Evolutionary conservation across 2,113 vertebrate species (phyloP), one percentile per base, ranked within the genome.

Genomic region (Alouatta palliata): DNA sequence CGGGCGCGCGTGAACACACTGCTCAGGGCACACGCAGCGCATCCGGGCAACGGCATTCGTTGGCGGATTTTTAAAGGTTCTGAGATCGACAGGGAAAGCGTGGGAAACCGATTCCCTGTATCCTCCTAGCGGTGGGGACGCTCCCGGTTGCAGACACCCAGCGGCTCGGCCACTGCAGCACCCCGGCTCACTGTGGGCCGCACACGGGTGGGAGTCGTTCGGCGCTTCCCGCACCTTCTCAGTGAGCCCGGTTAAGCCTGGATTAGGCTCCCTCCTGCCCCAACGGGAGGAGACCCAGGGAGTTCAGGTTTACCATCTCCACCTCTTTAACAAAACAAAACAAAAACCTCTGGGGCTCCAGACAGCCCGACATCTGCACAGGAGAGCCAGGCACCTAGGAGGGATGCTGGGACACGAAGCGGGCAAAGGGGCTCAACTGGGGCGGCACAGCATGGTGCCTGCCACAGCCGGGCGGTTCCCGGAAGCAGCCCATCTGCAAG

Each of bases 81-180:
- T 0, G 27, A 30, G 79, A 17, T 4, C 23, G 1, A 68, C 68
- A 23, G 52, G 49, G 43, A 58, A 49, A 35, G 43, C 77, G 40
- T 84, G 86, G 70, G 86, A 91, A 91, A 35, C n/a, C 30, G 49
- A 96, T 84, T 93, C 87, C 54, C 79, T 94, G 96, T 43, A 37
- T 8, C 30, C 81, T 68, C 58, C 54, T 30, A 0, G 58, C 8
- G n/a, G 82, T 32, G 27, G 27, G 27, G 61, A 30, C 12, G 61
- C 61, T 64, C 82, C 5, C 2, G 8, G 70, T 20, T 21, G 49
- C 40, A 0, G 64, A 56, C 75, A 49, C 54, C 49, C 9, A 0
- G n/a, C 27, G 1, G 25, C 49, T 47, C 7, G 16, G 32, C n/a
- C 17, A 37, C 40, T 43, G 40, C 45, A 35, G 8, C 61, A 10